Evolutionary conservation across 2,888 invertebrate species (phyloP).

Genomic region (Crossocerus cetratus): DNA sequence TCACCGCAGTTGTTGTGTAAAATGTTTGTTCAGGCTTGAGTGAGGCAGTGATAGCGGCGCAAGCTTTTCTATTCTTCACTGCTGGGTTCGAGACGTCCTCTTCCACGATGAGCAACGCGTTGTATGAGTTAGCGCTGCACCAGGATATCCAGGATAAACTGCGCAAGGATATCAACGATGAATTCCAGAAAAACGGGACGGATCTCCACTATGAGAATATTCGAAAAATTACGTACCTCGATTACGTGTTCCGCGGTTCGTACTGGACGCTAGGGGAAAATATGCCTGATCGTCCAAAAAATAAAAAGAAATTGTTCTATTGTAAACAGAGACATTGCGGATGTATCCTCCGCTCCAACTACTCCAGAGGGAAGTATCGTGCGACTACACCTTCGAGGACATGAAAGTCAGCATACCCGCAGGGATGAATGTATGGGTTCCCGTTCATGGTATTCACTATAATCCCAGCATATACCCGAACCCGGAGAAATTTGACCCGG

Average conservation of each 20-base stretch:
- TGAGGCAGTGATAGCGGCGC: constrained; percentile 54
- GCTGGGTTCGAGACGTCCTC: constrained; percentile 67
- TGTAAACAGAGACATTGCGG: constrained; percentile 74
- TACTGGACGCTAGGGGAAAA: too few species aligned
- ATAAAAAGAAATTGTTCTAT: neutral
- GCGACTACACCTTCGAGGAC: constrained; percentile 57
- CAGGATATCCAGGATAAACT: constrained; percentile 58
- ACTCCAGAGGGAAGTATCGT: constrained; percentile 63
- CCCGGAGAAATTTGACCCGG: constrained; percentile 64
- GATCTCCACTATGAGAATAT: constrained; percentile 73
- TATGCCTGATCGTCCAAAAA: too few species aligned
- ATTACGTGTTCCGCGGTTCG: constrained; percentile 73
- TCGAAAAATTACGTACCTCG: constrained; percentile 75
- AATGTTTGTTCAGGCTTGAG: constrained; percentile 55
- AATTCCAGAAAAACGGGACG: constrained; percentile 60
- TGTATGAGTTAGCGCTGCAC: constrained; percentile 62
- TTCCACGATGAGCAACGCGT: constrained; percentile 59
- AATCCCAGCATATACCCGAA: constrained; percentile 62
- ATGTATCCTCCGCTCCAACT: constrained; percentile 74
- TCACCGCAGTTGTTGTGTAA: too few species aligned
- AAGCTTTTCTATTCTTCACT: constrained; percentile 61
- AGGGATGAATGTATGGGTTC: constrained; percentile 47
- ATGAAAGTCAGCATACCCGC: constrained; percentile 56
- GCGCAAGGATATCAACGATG: constrained; percentile 52
- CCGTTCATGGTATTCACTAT: constrained; percentile 54